Conservation (phyloP, 2,113 vertebrate genomes). For the Cinclus mexicanus region DNA sequence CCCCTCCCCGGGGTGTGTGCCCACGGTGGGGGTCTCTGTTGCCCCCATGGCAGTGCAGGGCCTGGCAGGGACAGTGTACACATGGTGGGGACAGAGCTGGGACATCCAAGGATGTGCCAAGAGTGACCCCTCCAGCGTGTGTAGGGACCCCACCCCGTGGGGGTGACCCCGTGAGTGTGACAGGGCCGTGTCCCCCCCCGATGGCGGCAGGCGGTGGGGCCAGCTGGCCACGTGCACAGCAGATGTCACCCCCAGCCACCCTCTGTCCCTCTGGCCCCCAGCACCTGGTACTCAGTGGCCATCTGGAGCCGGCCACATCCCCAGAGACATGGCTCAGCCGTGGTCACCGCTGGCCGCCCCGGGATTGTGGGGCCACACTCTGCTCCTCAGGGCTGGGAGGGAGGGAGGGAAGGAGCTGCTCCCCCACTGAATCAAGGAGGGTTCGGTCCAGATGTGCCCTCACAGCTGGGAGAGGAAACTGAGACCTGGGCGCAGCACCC, state of each 20-base stretch:
- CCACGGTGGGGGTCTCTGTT: too few relatives aligned
- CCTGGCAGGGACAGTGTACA: fast-evolving
- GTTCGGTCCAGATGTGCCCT: neutral
- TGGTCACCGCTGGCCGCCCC: fast-evolving
- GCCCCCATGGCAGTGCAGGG: fast-evolving
- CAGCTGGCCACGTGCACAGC: neutral
- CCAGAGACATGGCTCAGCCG: neutral
- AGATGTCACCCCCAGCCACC: constrained; percentile 21
- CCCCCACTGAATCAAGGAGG: fast-evolving
- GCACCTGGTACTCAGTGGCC: constrained; percentile 78
- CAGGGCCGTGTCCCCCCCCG: neutral
- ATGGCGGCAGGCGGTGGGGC: neutral
- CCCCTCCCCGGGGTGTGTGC: too few relatives aligned
- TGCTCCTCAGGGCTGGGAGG: neutral
- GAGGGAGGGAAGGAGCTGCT: neutral
- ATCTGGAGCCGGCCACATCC: constrained; percentile 59
- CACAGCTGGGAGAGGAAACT: neutral
- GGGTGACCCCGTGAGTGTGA: neutral
- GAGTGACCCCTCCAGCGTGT: fast-evolving
- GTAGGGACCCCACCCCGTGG: neutral
- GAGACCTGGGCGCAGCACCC: fast-evolving
- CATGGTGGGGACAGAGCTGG: neutral
- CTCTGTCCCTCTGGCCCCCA: neutral
- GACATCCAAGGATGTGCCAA: fast-evolving
- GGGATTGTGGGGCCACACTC: fast-evolving